Evolutionary conservation across 2,797 vertebrate species (phyloP).

Genomic region (Lepus oiostolus): DNA sequence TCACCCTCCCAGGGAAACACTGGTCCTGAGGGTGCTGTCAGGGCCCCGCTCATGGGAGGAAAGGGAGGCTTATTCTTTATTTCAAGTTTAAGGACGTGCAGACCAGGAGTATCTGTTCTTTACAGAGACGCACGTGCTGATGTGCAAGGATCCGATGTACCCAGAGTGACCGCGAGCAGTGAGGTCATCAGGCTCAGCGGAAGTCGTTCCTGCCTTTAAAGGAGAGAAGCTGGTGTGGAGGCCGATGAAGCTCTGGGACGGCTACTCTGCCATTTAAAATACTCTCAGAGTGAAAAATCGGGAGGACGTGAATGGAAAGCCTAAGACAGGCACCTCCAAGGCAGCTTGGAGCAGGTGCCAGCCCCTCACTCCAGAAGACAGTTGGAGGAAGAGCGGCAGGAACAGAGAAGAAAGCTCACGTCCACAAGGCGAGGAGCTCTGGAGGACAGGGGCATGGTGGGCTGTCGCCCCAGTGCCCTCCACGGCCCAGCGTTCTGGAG

Average conservation of each 20-base stretch:
- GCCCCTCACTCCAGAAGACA: neutral
- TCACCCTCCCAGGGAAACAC: neutral
- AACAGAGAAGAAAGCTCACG: neutral
- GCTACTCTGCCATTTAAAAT: neutral
- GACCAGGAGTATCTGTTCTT: neutral
- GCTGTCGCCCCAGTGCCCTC: neutral
- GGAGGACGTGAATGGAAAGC: neutral
- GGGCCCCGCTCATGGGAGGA: no score
- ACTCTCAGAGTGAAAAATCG: neutral
- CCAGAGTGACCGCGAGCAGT: neutral
- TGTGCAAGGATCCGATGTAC: neutral
- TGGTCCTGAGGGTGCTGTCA: no score
- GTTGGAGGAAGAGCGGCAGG: neutral
- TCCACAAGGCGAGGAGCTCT: no score
- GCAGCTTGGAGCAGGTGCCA: neutral
- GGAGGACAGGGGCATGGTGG: neutral
- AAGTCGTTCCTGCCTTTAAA: neutral
- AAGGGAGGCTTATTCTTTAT: neutral
- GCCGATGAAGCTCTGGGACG: neutral
- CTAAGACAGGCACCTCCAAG: neutral
- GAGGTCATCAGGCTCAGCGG: neutral
- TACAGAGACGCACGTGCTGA: neutral
- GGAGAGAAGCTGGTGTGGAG: neutral
- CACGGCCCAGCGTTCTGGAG: neutral
- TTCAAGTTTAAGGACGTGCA: neutral